These are phyloP conservation scores for Petrolisthes cinctipes DNA, from an alignment of 2,888 invertebrate genomes.

Conservation along the genomic window DNA sequence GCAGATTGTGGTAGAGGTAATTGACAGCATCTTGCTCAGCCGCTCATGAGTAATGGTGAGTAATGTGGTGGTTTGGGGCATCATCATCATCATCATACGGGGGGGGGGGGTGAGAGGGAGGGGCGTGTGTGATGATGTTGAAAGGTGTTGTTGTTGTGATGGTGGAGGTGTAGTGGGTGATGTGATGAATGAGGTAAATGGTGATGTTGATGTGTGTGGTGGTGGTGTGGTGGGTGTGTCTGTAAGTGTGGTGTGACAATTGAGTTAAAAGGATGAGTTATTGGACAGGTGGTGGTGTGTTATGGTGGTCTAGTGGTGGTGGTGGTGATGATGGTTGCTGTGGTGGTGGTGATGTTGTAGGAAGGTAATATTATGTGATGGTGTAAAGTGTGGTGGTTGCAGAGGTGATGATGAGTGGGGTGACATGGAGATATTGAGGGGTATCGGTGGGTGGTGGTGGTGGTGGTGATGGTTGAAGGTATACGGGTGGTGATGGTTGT, in stretches of 20 bases:
- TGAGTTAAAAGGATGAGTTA: not conserved
- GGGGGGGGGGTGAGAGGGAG: not conserved
- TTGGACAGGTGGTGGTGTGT: not conserved
- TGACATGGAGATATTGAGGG: not conserved
- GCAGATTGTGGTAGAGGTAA: not conserved
- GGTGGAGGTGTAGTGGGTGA: not conserved
- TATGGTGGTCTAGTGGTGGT: not conserved
- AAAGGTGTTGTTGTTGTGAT: not conserved
- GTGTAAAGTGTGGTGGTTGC: not conserved
- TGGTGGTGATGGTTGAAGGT: not conserved
- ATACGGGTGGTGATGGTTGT: not conserved
- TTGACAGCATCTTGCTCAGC: constrained; percentile 8
- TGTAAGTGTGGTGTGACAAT: not conserved
- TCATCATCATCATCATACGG: no score
- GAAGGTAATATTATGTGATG: not conserved
- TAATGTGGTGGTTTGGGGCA: not conserved
- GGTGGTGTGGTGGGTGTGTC: not conserved
- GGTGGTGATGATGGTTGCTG: not conserved
- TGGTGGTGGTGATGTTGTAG: not conserved
- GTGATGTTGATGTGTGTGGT: not conserved
- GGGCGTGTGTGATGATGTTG: not conserved
- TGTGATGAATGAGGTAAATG: not conserved
- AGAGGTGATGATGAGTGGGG: not conserved
- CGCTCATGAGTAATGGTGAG: constrained; percentile 7
- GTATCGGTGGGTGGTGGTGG: not conserved